Base-by-base conservation (phyloP, 1,140 invertebrate species). In the Drosophila sp. region DNA sequence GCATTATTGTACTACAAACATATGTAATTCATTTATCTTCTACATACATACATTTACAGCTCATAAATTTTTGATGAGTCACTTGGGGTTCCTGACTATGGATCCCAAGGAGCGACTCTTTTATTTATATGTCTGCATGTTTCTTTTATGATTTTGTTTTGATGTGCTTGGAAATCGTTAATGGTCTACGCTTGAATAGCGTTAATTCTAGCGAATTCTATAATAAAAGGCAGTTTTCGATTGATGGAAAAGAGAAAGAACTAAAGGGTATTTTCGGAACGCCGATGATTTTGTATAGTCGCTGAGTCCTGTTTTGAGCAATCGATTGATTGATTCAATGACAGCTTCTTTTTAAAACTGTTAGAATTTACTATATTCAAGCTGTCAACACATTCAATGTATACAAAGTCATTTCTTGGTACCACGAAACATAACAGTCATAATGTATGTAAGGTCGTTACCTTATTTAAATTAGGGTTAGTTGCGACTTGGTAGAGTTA, bases 61-160 rank as follows among this genome's bases (percentile, higher is more conserved):
- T 65, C 78, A 82, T 80, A 76, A 80, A 77, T 71, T 80, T 75
- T 71, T 86, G 63, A 86, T 81, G 50, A 86, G 40, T 62, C 75
- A 62, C 40, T 48, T 53, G 65, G 56, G 67, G 57, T 21, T 58
- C 58, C 9, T 16, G n/a, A 11, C 50, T 4, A 3, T 6, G 13
- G 16, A 62, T 45, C 32, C 45, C 32, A 40, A 6, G 16, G 25
- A 54, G 7, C 32, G 61, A 58, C 25, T 18, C n/a, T 36, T 36
- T 41, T 9, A 61, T 43, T 29, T 13, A 61, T 54, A 36, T 53
- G 36, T 54, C 14, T 29, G 8, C 14, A 16, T 45, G 6, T 36
- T 54, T 36, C 63, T 61, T 71, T 73, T 67, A 72, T 80, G 78
- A 36, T 62, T 48, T 71, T 71, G 76, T 67, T 83, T 76, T 86